phyloP scores from a whole-genome alignment of 35 echinoderm and acorn worm genomes.

The Ophioderma brevispina region DNA sequence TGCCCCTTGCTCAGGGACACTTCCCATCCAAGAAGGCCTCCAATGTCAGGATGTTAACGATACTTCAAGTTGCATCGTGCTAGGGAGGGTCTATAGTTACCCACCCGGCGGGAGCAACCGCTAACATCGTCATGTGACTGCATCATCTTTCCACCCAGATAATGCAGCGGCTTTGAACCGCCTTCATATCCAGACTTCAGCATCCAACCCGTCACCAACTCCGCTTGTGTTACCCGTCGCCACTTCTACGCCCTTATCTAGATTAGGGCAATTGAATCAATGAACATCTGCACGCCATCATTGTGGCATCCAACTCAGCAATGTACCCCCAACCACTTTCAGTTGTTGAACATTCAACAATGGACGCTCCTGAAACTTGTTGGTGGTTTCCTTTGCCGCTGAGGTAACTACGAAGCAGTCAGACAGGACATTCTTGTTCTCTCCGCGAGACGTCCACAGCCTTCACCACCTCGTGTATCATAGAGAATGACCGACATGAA shows the following conservation, averaged over 20 bases:
- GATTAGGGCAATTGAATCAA: constrained; percentile 45
- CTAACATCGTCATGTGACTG: no score
- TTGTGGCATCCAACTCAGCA: constrained; percentile 48
- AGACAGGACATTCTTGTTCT: constrained; percentile 72
- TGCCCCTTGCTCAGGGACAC: constrained; percentile 39
- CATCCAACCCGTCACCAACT: constrained; percentile 66
- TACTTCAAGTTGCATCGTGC: constrained; percentile 51
- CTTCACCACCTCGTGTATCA: constrained; percentile 11
- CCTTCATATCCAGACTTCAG: constrained; percentile 45
- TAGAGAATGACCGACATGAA: no score
- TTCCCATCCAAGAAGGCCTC: constrained; percentile 40
- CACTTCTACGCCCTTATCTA: constrained; percentile 64
- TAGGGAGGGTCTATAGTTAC: constrained; percentile 64
- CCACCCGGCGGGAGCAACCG: constrained; percentile 10
- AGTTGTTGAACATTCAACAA: constrained; percentile 20
- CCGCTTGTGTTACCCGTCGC: constrained; percentile 10
- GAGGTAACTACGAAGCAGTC: constrained; percentile 52
- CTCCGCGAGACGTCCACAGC: constrained; percentile 48
- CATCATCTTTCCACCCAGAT: constrained; percentile 47
- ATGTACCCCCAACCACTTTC: constrained; percentile 17
- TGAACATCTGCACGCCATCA: constrained; percentile 37
- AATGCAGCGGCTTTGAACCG: constrained; percentile 44
- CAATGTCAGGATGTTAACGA: neutral
- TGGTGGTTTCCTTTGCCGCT: constrained; percentile 61
- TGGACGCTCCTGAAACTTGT: constrained; percentile 36